Evolutionary conservation across 2,888 invertebrate genomes (phyloP), one percentile per base, ranked within the genome.

Genomic region (Rhamphomyia laevipes): DNA sequence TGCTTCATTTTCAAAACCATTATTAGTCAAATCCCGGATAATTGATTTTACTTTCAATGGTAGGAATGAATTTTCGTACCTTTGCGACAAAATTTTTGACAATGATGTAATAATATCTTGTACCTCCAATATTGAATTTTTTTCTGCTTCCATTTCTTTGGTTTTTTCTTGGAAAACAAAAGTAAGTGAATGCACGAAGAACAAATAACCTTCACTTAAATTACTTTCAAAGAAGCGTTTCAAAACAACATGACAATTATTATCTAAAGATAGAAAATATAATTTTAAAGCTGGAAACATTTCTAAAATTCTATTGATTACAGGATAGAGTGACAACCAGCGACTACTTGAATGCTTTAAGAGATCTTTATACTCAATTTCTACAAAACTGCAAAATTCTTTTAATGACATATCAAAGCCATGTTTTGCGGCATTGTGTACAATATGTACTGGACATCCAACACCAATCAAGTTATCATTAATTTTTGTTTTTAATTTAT

Each of bases 81-180:
- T 35, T 35, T 35, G 35, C n/a, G 13, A n/a, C 35, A 35, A 35
- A 35, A n/a, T 35, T n/a, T 13, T n/a, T 35, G 13, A n/a, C 4
- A 35, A 35, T n/a, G n/a, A 7, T 4, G 3, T n/a, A n/a, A 35
- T 35, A n/a, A n/a, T n/a, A n/a, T 13, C 35, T n/a, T n/a, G 13
- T 44, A 38, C 31, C 17, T 50, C 47, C 43, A 47, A 50, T 23
- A 50, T 30, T 27, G 49, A 46, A 42, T 46, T 50, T 43, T 45
- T 46, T 40, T 50, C 50, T 31, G 43, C 23, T 43, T 46, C 43
- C 35, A 46, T 46, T 30, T 46, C 45, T 49, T 41, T 41, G 13
- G 23, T 33, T 45, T 41, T 44, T 35, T 47, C 43, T 37, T 37
- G 38, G 47, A 47, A 50, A 21, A 46, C 46, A 46, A 41, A 44